phyloP scores from a whole-genome alignment of 2,797 vertebrate species.

The Danionella dracula region DNA sequence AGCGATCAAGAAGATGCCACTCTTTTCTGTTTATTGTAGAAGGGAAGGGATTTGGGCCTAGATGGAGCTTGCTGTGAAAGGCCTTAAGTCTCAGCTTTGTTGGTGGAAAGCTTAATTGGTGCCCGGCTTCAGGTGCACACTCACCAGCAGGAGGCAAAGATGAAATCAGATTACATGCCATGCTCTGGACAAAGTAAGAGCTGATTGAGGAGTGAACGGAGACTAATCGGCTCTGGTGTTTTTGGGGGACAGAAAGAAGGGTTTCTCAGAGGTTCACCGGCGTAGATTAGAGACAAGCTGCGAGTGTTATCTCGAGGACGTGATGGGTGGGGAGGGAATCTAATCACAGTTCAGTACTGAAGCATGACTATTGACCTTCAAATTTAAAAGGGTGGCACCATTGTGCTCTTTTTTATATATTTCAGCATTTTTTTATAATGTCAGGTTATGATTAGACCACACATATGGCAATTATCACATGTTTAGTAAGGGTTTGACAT shows the following conservation, averaged over 20 bases:
- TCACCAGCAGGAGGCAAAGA: slow-evolving; percentile 43
- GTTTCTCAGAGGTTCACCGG: slow-evolving; percentile 31
- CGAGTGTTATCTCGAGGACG: slow-evolving; percentile 32
- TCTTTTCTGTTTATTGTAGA: slow-evolving; percentile 36
- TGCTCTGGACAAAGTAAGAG: slow-evolving; percentile 45
- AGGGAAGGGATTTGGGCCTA: slow-evolving; percentile 36
- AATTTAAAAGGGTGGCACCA: no score
- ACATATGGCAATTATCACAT: no score
- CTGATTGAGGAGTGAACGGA: slow-evolving; percentile 46
- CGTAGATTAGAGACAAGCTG: slow-evolving; percentile 31
- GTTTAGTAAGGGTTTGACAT: no score
- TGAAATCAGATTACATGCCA: slow-evolving; percentile 60
- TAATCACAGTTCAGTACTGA: neutral
- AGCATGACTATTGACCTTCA: no score
- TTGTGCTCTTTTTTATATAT: no score
- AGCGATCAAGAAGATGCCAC: slow-evolving; percentile 4
- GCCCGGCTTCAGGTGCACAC: slow-evolving; percentile 36
- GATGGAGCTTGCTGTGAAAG: slow-evolving; percentile 43
- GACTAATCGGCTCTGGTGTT: slow-evolving; percentile 46
- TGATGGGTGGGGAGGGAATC: neutral
- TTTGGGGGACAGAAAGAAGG: slow-evolving; percentile 23
- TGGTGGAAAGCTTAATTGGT: slow-evolving; percentile 42
- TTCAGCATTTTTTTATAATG: no score
- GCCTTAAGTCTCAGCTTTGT: slow-evolving; percentile 45
- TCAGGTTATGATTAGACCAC: no score